phyloP scores from a whole-genome alignment of 2,888 invertebrate genomes.

The Netelia inedita region DNA sequence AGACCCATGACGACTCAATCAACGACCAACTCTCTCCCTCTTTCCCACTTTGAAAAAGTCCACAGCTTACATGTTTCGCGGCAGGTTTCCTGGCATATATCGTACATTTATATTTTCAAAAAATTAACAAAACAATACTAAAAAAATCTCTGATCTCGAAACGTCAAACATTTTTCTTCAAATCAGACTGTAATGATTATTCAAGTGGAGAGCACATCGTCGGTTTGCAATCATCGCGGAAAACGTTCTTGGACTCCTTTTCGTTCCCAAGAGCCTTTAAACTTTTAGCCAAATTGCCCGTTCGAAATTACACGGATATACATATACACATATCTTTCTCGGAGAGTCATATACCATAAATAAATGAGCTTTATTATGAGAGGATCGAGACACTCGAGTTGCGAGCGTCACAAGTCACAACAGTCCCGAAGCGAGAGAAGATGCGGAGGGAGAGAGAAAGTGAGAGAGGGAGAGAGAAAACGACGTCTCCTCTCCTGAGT shows the following conservation, averaged over 20 bases:
- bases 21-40: slow-evolving; percentile 22
- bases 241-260: slow-evolving; percentile 38
- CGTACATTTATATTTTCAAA: slow-evolving; percentile 6
- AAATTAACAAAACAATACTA: slow-evolving; percentile 4
- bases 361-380: slow-evolving; percentile 83
- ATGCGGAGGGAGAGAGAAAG: slow-evolving; percentile 27
- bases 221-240: slow-evolving; percentile 57
- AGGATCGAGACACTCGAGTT: slow-evolving; percentile 72
- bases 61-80: neutral
- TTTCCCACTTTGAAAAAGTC: neutral
- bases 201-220: slow-evolving; percentile 41
- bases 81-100: neutral
- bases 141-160: slow-evolving; percentile 17
- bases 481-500: slow-evolving; percentile 74
- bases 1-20: slow-evolving; percentile 70
- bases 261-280: slow-evolving; percentile 38
- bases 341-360: slow-evolving; percentile 74
- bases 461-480: slow-evolving; percentile 1
- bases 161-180: neutral
- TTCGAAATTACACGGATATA: slow-evolving; percentile 53
- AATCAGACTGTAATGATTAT: slow-evolving; percentile 36
- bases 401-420: slow-evolving; percentile 75
- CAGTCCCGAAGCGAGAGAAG: slow-evolving; percentile 69
- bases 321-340: slow-evolving; percentile 38
- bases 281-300: slow-evolving; percentile 67